phyloP scores from a whole-genome alignment of 2,888 invertebrate genomes.

The Macrophya annulata region DNA sequence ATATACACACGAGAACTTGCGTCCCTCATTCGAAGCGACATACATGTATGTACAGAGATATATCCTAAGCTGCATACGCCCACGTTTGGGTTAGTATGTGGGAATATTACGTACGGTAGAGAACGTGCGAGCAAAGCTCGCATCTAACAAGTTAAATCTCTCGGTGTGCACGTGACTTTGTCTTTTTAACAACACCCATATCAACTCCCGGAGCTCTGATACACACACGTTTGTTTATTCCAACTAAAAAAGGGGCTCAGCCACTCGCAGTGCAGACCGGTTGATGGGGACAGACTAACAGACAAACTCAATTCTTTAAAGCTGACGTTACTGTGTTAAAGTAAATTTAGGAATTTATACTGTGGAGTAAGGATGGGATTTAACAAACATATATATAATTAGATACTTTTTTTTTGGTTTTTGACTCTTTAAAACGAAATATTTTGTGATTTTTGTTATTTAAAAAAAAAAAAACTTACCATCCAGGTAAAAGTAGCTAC shows the following conservation, averaged over 20 bases:
- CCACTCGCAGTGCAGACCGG: conserved; percentile 11
- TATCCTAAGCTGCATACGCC: background rate
- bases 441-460: background rate
- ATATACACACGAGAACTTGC: background rate
- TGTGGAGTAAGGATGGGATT: background rate
- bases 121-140: conserved; percentile 13
- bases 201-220: conserved; percentile 27
- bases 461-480: conserved; percentile 86
- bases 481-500: conserved; percentile 88
- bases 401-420: background rate
- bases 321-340: conserved; percentile 3
- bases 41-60: background rate
- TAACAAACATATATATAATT: background rate
- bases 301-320: conserved; percentile 40
- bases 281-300: conserved; percentile 24
- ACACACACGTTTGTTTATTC: conserved; percentile 34
- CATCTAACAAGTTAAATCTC: conserved; percentile 46
- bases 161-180: conserved; percentile 49
- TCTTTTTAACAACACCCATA: conserved; percentile 40
- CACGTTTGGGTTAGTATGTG: background rate
- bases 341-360: background rate
- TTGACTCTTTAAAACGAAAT: background rate
- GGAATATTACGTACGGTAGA: conserved; percentile 17
- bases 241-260: conserved; percentile 20
- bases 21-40: background rate